Percentiles rank a stretch among this genome's conserved stretches.
Evolutionary conservation across 1,140 invertebrate species (phyloP).

Genomic region (Musca domestica): DNA sequence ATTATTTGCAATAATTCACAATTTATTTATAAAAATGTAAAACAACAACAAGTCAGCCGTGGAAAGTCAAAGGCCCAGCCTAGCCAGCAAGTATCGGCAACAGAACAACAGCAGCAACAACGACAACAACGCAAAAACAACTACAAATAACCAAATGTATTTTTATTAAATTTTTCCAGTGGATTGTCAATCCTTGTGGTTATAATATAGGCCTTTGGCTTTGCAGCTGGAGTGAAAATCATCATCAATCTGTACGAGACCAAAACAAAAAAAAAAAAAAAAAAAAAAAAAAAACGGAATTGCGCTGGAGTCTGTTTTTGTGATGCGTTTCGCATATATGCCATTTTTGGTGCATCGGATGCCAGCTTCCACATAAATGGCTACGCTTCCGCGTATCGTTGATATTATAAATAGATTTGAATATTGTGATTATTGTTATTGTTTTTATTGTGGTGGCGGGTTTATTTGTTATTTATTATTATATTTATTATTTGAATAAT

Average conservation of each 20-base stretch:
- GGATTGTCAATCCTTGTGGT: slow-evolving; percentile 17
- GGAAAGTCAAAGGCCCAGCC: too few relatives aligned
- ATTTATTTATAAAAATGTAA: slow-evolving; percentile 27
- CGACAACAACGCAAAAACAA: too few relatives aligned
- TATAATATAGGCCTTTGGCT: not conserved
- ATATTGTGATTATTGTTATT: slow-evolving; percentile 9
- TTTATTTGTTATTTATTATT: too few relatives aligned
- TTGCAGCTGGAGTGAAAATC: too few relatives aligned
- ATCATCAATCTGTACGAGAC: too few relatives aligned
- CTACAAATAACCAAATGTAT: too few relatives aligned
- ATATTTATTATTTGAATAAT: too few relatives aligned
- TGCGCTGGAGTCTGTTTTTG: not conserved
- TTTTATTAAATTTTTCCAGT: slow-evolving; percentile 1
- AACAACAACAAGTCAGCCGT: not conserved
- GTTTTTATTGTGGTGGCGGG: too few relatives aligned
- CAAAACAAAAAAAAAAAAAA: too few relatives aligned
- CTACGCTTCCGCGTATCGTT: slow-evolving; percentile 51
- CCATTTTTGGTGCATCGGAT: slow-evolving; percentile 39
- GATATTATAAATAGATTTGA: slow-evolving; percentile 24
- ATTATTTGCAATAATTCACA: slow-evolving; percentile 43
- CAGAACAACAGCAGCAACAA: too few relatives aligned
- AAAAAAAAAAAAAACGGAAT: slow-evolving; percentile 1
- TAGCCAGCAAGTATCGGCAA: too few relatives aligned
- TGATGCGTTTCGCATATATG: not conserved
- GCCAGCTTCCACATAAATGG: slow-evolving; percentile 53